phyloP scores from a whole-genome alignment of 2,113 vertebrate species.

The Plecotus auritus region DNA sequence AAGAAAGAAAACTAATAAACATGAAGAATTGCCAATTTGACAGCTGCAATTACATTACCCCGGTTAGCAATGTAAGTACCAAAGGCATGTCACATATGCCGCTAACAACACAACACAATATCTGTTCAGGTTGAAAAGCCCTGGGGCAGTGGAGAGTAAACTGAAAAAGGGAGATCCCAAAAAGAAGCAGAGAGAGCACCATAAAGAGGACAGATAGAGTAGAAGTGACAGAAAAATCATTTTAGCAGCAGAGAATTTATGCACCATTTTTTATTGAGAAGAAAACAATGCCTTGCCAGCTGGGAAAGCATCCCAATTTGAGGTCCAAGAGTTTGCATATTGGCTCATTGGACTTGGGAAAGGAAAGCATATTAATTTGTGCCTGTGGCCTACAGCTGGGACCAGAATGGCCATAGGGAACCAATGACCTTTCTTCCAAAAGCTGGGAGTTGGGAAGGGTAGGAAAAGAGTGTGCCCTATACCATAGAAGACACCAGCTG shows the following conservation, averaged over 20 bases:
- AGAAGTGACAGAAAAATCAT: slow-evolving; percentile 56
- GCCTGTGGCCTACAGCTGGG: slow-evolving; percentile 49
- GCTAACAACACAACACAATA: slow-evolving; percentile 26
- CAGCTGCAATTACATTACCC: slow-evolving; percentile 50
- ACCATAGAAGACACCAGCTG: slow-evolving; percentile 76
- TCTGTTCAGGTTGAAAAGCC: slow-evolving; percentile 67
- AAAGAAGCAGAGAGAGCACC: slow-evolving; percentile 33
- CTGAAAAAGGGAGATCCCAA: slow-evolving; percentile 52
- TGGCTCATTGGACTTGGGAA: background rate
- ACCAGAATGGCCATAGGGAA: slow-evolving; percentile 45
- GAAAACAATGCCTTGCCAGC: slow-evolving; percentile 38
- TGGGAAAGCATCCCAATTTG: slow-evolving; percentile 8
- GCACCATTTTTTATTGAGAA: slow-evolving; percentile 36
- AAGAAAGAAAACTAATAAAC: slow-evolving; percentile 52
- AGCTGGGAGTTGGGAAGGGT: slow-evolving; percentile 6
- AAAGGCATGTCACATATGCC: slow-evolving; percentile 55
- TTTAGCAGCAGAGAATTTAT: slow-evolving; percentile 36
- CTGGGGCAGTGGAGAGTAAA: slow-evolving; percentile 49
- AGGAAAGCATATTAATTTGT: slow-evolving; percentile 29
- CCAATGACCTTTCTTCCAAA: slow-evolving; percentile 57
- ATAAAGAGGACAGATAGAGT: slow-evolving; percentile 49
- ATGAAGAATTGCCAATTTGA: slow-evolving; percentile 36
- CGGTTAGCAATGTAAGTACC: slow-evolving; percentile 47
- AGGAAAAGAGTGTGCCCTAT: slow-evolving; percentile 64
- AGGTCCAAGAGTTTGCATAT: slow-evolving; percentile 11